A percentile compares a stretch with the other conserved stretches of the same genome.
These are phyloP conservation scores for Corythaixoides concolor DNA, from an alignment of 2,113 vertebrate genomes.

Conservation along the genomic window DNA sequence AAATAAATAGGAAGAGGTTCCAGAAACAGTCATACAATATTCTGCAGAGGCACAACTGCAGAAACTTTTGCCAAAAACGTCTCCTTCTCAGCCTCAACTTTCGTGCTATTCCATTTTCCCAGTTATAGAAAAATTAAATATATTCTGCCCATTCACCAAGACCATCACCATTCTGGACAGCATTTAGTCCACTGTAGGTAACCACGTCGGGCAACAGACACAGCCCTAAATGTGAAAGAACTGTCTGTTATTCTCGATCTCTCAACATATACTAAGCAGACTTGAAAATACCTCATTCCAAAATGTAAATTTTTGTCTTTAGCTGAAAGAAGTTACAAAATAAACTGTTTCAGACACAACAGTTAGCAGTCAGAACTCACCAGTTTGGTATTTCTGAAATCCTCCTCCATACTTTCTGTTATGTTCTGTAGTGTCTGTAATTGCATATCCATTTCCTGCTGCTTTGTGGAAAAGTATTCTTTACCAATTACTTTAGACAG, in stretches of 20 bases:
- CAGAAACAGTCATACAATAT: neutral
- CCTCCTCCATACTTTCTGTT: conserved; percentile 81
- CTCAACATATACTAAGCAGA: neutral
- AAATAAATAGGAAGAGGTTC: neutral
- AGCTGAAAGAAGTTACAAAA: neutral
- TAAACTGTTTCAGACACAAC: neutral
- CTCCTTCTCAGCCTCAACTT: neutral
- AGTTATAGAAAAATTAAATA: neutral
- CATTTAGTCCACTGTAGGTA: neutral
- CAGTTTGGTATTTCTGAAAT: conserved; percentile 77
- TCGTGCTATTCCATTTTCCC: neutral
- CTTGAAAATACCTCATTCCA: neutral
- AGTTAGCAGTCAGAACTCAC: conserved; percentile 40
- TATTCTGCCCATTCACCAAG: neutral
- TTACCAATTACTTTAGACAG: neutral
- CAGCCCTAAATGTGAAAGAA: neutral
- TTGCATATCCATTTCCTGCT: conserved; percentile 81
- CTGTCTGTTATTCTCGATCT: rapidly evolving
- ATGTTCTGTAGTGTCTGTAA: conserved; percentile 81
- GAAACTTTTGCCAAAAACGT: neutral
- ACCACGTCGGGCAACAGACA: neutral
- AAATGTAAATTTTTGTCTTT: neutral
- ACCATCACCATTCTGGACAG: neutral
- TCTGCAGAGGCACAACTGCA: neutral
- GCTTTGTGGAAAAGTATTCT: conserved; percentile 71